phyloP scores from a whole-genome alignment of 2,113 vertebrate species.

The Bufo gargarizans region DNA sequence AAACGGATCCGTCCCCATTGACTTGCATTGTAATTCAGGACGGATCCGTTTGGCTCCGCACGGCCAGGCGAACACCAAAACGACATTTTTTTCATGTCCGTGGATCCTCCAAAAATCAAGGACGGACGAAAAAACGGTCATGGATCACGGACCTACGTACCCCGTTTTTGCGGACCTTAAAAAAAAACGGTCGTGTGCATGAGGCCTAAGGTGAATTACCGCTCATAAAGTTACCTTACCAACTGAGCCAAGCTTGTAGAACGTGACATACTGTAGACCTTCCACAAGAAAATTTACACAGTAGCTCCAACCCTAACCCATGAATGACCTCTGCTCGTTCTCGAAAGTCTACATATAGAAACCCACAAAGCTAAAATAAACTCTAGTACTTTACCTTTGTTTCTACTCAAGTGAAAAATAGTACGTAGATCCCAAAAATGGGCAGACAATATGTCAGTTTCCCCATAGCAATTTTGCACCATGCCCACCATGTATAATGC shows the following conservation, averaged over 20 bases:
- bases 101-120: no score
- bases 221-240: background rate
- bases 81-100: no score
- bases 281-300: background rate
- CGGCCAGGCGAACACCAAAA: no score
- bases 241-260: background rate
- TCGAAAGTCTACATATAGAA: background rate
- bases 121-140: no score
- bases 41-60: no score
- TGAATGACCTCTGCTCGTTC: background rate
- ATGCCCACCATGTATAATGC: conserved; percentile 2
- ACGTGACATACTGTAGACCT: background rate
- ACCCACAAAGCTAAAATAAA: conserved; percentile 32
- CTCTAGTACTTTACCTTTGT: background rate
- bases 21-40: no score
- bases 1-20: no score
- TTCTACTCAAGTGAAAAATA: conserved; percentile 17
- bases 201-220: background rate
- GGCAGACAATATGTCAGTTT: conserved; percentile 7
- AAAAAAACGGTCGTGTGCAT: no score
- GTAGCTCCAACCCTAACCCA: background rate
- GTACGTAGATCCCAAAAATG: conserved; percentile 18
- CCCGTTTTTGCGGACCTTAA: no score
- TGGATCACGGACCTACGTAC: no score
- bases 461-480: background rate